Percentiles rank a stretch among this genome's conserved stretches.
Evolutionary conservation across 2,113 vertebrate genomes (phyloP).

Genomic region (Kryptolebias marmoratus): DNA sequence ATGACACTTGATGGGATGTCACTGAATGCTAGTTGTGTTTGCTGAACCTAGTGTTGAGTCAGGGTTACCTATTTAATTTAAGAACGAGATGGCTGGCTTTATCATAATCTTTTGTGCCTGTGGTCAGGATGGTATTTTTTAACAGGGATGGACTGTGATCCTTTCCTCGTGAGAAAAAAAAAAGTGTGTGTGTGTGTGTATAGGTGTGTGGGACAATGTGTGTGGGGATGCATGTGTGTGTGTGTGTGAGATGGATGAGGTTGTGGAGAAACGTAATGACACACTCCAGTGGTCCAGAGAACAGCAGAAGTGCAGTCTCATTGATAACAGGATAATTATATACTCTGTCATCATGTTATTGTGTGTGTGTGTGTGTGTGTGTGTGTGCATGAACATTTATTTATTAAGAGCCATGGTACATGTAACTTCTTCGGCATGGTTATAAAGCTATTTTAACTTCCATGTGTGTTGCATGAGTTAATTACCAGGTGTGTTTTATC

Average conservation of each 20-base stretch:
- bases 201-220: neutral
- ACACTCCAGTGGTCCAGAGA: conserved; percentile 75
- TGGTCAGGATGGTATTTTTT: conserved; percentile 14
- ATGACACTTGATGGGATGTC: neutral
- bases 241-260: conserved; percentile 59
- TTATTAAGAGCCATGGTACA: conserved; percentile 33
- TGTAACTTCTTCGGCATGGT: conserved; percentile 25
- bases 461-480: conserved; percentile 20
- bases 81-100: conserved; percentile 13
- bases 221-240: neutral
- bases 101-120: conserved; percentile 10
- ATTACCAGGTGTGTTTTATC: conserved; percentile 24
- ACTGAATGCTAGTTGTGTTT: neutral
- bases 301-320: conserved; percentile 62
- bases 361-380: conserved; percentile 42
- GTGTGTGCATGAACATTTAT: conserved; percentile 42
- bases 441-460: conserved; percentile 9
- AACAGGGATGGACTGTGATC: conserved; percentile 29
- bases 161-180: conserved; percentile 13
- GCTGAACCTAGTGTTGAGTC: neutral
- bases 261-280: conserved; percentile 73
- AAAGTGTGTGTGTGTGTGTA: neutral
- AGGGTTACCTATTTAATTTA: conserved; percentile 7
- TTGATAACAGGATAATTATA: conserved; percentile 77
- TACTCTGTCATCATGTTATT: conserved; percentile 72